These are phyloP conservation scores for Lasius fuliginosus DNA, from an alignment of 2,888 invertebrate genomes.

Conservation along the genomic window DNA sequence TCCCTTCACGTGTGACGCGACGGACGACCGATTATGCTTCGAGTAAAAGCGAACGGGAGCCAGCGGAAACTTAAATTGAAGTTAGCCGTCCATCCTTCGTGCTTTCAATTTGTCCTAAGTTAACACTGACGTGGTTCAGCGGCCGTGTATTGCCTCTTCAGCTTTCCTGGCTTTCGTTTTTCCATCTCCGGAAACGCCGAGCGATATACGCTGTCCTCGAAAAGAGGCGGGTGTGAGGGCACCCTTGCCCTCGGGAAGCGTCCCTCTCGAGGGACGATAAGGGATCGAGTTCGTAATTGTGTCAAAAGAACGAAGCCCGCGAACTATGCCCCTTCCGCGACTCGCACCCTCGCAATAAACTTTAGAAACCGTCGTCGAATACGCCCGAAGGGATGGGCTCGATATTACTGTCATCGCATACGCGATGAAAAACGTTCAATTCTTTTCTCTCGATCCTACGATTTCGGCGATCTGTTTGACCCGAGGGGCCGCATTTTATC, in stretches of 20 bases:
- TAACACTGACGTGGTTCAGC: constrained; percentile 67
- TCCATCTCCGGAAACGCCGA: constrained; percentile 32
- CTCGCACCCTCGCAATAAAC: constrained; percentile 38
- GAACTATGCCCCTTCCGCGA: constrained; percentile 5
- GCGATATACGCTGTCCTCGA: constrained; percentile 30
- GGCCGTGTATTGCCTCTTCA: constrained; percentile 48
- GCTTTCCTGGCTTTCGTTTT: constrained; percentile 68
- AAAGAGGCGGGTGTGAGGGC: not conserved
- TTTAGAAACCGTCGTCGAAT: constrained; percentile 36
- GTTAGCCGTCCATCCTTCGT: constrained; percentile 64
- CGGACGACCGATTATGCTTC: constrained; percentile 47
- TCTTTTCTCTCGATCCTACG: constrained; percentile 39
- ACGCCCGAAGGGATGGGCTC: constrained; percentile 24
- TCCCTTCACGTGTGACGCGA: constrained; percentile 26
- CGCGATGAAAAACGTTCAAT: constrained; percentile 50
- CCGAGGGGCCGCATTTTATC: constrained; percentile 38
- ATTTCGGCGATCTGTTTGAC: constrained; percentile 38
- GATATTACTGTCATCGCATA: constrained; percentile 51
- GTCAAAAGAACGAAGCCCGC: constrained; percentile 32
- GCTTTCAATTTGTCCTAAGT: constrained; percentile 79
- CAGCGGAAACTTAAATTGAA: constrained; percentile 73
- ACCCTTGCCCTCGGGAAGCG: constrained; percentile 31
- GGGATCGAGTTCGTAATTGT: constrained; percentile 64
- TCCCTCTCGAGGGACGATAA: constrained; percentile 35
- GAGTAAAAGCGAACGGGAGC: constrained; percentile 58